Evolutionary conservation across 2,113 vertebrate species (phyloP).

Genomic region (Corythoichthys intestinalis): DNA sequence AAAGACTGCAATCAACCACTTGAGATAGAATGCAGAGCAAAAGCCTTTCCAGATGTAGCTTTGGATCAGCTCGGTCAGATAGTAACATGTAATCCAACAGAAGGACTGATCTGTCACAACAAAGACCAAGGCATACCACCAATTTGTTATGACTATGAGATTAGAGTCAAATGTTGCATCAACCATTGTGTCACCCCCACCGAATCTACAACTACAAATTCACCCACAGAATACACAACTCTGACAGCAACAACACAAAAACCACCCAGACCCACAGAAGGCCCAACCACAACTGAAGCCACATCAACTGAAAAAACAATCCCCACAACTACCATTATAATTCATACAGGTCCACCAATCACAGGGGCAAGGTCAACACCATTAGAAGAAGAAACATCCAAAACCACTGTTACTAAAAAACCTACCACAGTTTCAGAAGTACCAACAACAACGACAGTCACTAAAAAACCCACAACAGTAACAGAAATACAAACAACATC

Average conservation of each 20-base stretch:
- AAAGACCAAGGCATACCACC: slow-evolving; percentile 20
- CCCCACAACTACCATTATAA: no score
- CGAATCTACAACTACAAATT: neutral
- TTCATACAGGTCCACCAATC: no score
- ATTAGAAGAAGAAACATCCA: no score
- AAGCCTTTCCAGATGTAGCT: fast-evolving
- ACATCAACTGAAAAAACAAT: no score
- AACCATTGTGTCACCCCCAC: slow-evolving; percentile 6
- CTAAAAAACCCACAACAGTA: neutral
- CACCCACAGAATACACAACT: slow-evolving; percentile 1
- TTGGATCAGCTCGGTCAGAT: slow-evolving; percentile 9
- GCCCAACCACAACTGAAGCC: neutral
- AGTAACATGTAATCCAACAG: slow-evolving; percentile 19
- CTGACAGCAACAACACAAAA: neutral
- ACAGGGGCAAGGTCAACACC: no score
- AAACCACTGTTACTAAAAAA: neutral
- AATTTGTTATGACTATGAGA: slow-evolving; percentile 41
- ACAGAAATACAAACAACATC: neutral
- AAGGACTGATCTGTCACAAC: slow-evolving; percentile 56
- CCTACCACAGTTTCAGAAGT: neutral
- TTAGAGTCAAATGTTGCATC: slow-evolving; percentile 38
- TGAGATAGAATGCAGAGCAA: slow-evolving; percentile 38
- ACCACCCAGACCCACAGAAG: neutral
- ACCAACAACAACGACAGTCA: neutral
- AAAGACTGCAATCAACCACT: slow-evolving; percentile 17